phyloP scores from a whole-genome alignment of 2,113 vertebrate species.

The Chamaea fasciata region DNA sequence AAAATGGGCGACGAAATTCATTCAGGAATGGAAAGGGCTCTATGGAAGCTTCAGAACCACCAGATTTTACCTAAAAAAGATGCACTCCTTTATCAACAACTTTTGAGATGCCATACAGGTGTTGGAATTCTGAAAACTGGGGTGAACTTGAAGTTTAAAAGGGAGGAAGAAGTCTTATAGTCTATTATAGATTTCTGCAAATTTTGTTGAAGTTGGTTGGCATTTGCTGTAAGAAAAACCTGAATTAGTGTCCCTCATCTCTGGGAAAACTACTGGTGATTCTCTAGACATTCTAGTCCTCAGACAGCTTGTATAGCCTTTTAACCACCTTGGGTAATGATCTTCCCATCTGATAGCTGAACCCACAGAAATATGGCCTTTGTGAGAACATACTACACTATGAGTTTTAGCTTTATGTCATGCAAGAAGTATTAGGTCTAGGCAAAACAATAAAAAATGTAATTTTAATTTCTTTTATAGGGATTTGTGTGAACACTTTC shows the following conservation, averaged over 20 bases:
- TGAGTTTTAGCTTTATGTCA: not conserved
- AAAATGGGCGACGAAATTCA: not conserved
- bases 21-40: not conserved
- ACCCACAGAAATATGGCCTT: not conserved
- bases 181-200: not conserved
- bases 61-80: not conserved
- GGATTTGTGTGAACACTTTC: not conserved
- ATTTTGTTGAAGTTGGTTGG: not conserved
- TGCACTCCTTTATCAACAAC: not conserved
- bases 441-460: not conserved
- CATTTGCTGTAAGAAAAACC: not conserved
- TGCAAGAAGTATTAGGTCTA: not conserved
- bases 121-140: not conserved
- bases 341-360: not conserved
- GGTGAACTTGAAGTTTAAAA: not conserved
- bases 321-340: not conserved
- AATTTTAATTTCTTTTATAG: not conserved
- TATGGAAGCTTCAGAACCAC: not conserved
- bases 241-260: not conserved
- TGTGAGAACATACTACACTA: not conserved
- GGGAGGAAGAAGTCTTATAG: not conserved
- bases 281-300: not conserved
- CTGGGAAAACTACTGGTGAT: not conserved
- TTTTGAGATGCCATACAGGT: not conserved
- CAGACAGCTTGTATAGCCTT: not conserved